Evolutionary conservation across 2,888 invertebrate genomes (phyloP).

Genomic region (Tipula helvola): DNA sequence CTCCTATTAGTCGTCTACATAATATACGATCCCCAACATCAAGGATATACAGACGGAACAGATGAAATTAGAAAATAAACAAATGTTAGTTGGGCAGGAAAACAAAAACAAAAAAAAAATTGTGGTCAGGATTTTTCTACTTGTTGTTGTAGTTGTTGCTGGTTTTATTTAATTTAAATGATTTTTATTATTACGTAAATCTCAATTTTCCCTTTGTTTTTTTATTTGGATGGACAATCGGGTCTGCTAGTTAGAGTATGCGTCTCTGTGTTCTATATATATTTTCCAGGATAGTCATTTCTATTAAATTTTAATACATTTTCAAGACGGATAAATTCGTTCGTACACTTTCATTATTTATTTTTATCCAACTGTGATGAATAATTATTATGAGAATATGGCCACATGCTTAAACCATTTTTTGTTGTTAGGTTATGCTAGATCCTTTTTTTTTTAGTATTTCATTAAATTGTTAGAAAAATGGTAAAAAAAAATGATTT

Average conservation of each 20-base stretch:
- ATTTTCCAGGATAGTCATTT: background rate
- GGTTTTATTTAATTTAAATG: background rate
- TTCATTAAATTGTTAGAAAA: background rate
- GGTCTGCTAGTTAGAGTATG: background rate
- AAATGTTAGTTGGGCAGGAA: background rate
- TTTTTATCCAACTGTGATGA: conserved; percentile 4
- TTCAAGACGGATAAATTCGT: background rate
- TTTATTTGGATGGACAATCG: background rate
- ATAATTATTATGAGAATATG: background rate
- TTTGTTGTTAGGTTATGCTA: background rate
- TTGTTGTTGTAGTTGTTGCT: background rate
- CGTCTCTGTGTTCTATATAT: background rate
- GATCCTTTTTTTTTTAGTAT: background rate
- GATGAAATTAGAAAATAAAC: background rate
- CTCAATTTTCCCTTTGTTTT: background rate
- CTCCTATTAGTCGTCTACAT: background rate
- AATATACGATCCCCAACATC: background rate
- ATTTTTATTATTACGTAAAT: background rate
- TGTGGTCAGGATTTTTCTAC: background rate
- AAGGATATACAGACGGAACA: background rate
- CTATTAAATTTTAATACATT: background rate
- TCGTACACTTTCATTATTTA: background rate
- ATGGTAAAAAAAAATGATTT: background rate
- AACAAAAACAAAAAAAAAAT: background rate
- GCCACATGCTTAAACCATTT: background rate